phyloP scores from a whole-genome alignment of 2,113 vertebrate species.

The Dipodomys ordii region DNA sequence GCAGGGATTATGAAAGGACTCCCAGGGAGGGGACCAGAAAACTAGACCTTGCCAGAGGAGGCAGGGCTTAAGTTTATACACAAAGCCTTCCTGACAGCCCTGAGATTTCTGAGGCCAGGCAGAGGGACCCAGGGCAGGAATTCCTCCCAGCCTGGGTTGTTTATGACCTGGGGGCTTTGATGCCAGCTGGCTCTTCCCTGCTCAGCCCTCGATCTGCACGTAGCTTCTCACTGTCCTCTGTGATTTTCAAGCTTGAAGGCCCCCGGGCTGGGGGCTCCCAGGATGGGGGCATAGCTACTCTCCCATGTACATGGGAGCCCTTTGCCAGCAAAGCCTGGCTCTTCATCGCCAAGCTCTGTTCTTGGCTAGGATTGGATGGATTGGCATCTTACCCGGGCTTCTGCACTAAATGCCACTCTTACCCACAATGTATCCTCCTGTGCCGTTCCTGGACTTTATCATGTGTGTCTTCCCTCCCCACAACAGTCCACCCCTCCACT shows the following conservation, averaged over 20 bases:
- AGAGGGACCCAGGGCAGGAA: not conserved
- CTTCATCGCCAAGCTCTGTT: not conserved
- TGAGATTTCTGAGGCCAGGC: not conserved
- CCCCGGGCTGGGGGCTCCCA: no score
- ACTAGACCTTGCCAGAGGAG: not conserved
- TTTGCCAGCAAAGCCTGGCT: not conserved
- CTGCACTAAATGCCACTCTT: not conserved
- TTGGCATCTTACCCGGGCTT: not conserved
- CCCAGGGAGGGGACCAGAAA: not conserved
- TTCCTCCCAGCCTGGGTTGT: not conserved
- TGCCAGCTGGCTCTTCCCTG: constrained; percentile 40
- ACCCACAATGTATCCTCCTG: not conserved
- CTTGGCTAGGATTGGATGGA: not conserved
- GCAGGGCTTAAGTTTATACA: not conserved
- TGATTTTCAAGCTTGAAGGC: not conserved
- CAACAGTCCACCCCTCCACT: not conserved
- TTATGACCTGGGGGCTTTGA: not conserved
- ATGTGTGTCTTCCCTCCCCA: not conserved
- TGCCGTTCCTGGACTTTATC: not conserved
- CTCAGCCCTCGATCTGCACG: not conserved
- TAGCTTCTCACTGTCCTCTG: fast-evolving
- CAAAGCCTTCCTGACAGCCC: not conserved
- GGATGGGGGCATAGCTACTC: not conserved
- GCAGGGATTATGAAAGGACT: not conserved
- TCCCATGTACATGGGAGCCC: not conserved